Base-by-base conservation (phyloP, 1,140 invertebrate species). In the Drosophila insularis region DNA sequence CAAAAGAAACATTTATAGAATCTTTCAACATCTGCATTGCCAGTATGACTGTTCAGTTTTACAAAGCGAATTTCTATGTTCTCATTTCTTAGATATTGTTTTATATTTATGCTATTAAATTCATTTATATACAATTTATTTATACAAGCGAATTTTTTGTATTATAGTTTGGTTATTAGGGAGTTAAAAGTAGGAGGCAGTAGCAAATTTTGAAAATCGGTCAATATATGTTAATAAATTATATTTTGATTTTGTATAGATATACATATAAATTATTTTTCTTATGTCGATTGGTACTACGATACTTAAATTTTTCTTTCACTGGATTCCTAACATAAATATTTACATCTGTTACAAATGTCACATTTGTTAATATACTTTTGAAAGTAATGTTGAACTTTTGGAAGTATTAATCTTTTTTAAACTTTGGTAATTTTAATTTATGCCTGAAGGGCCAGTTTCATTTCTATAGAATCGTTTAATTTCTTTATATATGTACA, bases 331-430 rank as follows among this genome's bases (percentile, higher is more conserved):
- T 74, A 35, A 66, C 68, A 53, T 74, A 70, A n/a, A n/a, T n/a
- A n/a, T 66, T 74, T 74, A 54, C 55, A 50, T 13, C 19, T 10
- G 56, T 64, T 70, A 60, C 68, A 74, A 60, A 66, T 70, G 19
- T 74, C 65, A 40, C 65, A 74, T 53, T 74, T 74, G 37, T 74
- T 74, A 60, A 68, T 74, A 55, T 62, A 61, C 50, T 70, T 70
- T 56, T 74, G 46, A 32, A 71, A 70, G 39, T 58, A 60, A 14
- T 64, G 27, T 63, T 74, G 54, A 62, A 70, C 39, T n/a, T 70
- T 65, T 61, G 46, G 43, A 64, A 65, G 27, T 74, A 68, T 59
- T 63, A 35, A 62, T 31, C 27, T 56, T 39, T 74, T 74, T 74
- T 54, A 74, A 37, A 23, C 53, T 37, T 56, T 64, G 17, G 17